Base-by-base conservation (phyloP, 2,113 vertebrate genomes). In the Calyptomena viridis region DNA sequence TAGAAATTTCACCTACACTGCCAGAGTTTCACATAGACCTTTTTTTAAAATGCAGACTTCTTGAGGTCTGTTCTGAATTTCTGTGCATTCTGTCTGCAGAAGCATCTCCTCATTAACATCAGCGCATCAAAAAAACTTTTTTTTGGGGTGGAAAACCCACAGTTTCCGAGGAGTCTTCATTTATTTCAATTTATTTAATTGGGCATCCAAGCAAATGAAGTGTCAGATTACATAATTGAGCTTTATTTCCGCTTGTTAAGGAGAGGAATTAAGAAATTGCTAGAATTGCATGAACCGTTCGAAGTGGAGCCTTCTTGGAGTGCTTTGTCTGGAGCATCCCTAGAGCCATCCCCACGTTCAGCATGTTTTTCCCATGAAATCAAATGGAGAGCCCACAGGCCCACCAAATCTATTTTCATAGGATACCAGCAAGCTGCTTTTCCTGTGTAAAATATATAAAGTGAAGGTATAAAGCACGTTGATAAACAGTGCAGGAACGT, bases 221-320 rank as follows among this genome's bases (percentile, higher is more conserved):
- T 88, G 72, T 94, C 95, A 92, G 55, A 95, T 96, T 86, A 49
- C 95, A 76, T 93, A 93, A 88, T 56, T 47, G 95, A 86, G 71
- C 63, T 93, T 96, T 93, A 82, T 79, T 96, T 64, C 90, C 96
- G 60, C 88, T 40, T 47, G 63, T 44, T 73, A 84, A 94, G 40
- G 53, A 80, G 35, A 67, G 33, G 72, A 95, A 96, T 95, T 81
- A 94, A 86, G 56, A 84, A 74, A 87, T 75, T 90, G 69, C 88
- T 71, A 46, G 80, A 76, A 68, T 25, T 72, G 40, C 47, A 56
- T 82, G 93, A 89, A 89, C 56, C 22, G 33, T 52, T 55, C 72
- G 24, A 72, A 66, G 20, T 30, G 23, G 8, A n/a, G 33, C 47
- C 63, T 68, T 90, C 46, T 82, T 52, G 31, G n/a, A 84, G 6